phyloP scores from a whole-genome alignment of 1,140 invertebrate genomes.

The Latrodectus geometricus region DNA sequence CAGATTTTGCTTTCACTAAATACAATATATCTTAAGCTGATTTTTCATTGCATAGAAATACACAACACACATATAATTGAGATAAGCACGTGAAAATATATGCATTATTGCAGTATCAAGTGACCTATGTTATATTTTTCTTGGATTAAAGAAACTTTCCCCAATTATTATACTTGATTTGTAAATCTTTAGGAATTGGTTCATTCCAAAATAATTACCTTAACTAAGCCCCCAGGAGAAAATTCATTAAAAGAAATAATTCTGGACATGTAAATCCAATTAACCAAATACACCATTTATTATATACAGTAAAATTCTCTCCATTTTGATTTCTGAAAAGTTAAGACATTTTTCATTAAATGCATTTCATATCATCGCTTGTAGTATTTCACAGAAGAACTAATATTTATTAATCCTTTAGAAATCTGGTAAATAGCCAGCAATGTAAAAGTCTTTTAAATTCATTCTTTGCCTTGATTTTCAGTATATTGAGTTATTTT shows the following conservation, averaged over 20 bases:
- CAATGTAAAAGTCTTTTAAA: background rate
- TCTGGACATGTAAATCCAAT: background rate
- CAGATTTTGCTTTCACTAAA: background rate
- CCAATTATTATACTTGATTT: background rate
- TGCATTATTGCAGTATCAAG: background rate
- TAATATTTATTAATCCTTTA: background rate
- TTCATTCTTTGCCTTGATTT: background rate
- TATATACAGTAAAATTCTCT: background rate
- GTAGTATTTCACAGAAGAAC: too few relatives aligned
- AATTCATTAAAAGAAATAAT: background rate
- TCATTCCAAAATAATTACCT: background rate
- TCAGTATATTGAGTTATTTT: background rate
- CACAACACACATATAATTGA: constrained; percentile 4
- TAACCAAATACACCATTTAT: background rate
- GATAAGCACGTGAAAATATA: constrained; percentile 15
- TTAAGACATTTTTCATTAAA: too few relatives aligned
- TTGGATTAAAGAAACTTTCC: background rate
- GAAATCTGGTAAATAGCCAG: constrained; percentile 7
- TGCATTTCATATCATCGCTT: too few relatives aligned
- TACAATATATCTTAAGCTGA: background rate
- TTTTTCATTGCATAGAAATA: background rate
- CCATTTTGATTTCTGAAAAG: background rate
- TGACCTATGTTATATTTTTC: background rate
- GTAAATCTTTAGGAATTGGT: background rate
- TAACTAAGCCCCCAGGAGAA: background rate